phyloP scores from a whole-genome alignment of 2,797 vertebrate genomes.

The Poecilia velifera region DNA sequence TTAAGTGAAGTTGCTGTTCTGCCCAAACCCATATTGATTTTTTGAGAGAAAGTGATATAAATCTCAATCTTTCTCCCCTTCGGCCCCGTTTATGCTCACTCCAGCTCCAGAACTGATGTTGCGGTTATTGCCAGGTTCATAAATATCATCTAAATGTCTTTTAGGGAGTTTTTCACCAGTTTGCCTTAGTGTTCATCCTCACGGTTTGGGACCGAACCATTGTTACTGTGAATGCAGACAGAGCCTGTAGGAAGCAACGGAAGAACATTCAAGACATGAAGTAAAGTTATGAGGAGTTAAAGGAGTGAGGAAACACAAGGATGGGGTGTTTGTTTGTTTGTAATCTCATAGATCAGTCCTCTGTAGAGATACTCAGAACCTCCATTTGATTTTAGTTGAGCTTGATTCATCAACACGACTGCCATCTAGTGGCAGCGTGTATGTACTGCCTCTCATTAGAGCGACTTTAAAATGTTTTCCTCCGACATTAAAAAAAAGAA shows the following conservation, averaged over 20 bases:
- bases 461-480: background rate
- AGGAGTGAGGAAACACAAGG: constrained; percentile 14
- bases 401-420: constrained; percentile 43
- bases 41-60: constrained; percentile 43
- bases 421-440: constrained; percentile 64
- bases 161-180: constrained; percentile 13
- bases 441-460: background rate
- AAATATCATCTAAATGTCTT: constrained; percentile 39
- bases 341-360: constrained; percentile 39
- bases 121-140: constrained; percentile 45
- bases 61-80: constrained; percentile 48
- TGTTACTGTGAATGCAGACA: constrained; percentile 7
- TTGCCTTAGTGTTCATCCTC: constrained; percentile 11
- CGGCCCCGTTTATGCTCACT: constrained; percentile 30
- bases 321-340: constrained; percentile 29
- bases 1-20: constrained; percentile 33
- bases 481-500: background rate
- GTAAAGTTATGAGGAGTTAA: constrained; percentile 8
- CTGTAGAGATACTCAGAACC: constrained; percentile 31
- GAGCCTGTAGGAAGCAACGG: constrained; percentile 8
- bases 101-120: constrained; percentile 29
- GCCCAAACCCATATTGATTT: constrained; percentile 57
- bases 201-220: constrained; percentile 6
- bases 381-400: constrained; percentile 8
- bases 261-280: background rate